Evolutionary conservation across 2,113 vertebrate species (phyloP), one percentile per base, ranked within the genome.

Genomic region (Acanthochromis polyacanthus): DNA sequence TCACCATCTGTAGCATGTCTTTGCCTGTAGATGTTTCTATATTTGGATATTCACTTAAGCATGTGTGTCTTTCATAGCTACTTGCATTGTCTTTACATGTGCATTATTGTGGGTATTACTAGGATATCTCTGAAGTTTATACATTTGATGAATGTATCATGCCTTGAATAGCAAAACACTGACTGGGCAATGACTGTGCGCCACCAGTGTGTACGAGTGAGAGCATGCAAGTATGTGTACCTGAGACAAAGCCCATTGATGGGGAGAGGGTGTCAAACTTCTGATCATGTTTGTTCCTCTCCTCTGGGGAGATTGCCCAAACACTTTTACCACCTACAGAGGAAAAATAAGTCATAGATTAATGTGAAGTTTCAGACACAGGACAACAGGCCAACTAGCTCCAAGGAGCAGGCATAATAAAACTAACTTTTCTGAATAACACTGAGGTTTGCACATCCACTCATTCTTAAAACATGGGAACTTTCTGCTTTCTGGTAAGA

Each of bases 211-310:
- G 22, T 6, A 2, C 15, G 5, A 40, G 1, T 8, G 22, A 56
- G 46, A 30, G 1, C 25, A 30, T 46, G 22, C 36, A 17, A n/a
- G 50, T 22, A 52, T 65, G 88, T 92, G 56, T 89, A 98, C 97
- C 97, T 95, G 96, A 96, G 82, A 98, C 93, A 23, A 92, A 95
- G 82, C 96, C 96, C 90, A 96, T 95, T 0, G 91, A 80, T 53
- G 97, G 97, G 71, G 96, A 96, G 76, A 99, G 96, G 82, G 94
- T 95, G 79, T 97, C 95, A 87, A 98, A 98, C 91, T 95, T 96
- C 84, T 96, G 96, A 84, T 98, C 96, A 73, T 98, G 96, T 87
- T 98, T 98, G 83, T 66, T 81, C 71, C 97, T 94, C 89, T 98
- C 97, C 81, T 98, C 97, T 0, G 95, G 96, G 60, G 96, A 95